A percentile compares a stretch with the other conserved stretches of the same genome.
Evolutionary conservation across 2,888 invertebrate species (phyloP).

Genomic region (Xestoiulus laeticollis): DNA sequence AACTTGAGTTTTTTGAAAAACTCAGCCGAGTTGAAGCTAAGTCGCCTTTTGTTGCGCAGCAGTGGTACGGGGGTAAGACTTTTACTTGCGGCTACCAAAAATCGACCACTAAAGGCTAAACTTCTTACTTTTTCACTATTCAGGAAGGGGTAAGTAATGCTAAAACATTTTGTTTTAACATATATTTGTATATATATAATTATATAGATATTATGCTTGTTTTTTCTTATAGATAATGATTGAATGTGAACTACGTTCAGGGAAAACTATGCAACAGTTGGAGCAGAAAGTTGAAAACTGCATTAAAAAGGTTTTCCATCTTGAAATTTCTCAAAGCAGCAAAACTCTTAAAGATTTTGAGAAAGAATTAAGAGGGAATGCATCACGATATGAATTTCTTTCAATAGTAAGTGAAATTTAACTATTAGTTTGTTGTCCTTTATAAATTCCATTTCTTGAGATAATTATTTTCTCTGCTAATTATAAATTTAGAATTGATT

Average conservation of each 20-base stretch:
- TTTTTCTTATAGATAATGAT: background rate
- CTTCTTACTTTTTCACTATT: background rate
- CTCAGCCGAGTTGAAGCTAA: too few relatives aligned
- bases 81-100: background rate
- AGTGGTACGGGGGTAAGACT: too few relatives aligned
- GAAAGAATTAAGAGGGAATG: background rate
- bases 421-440: background rate
- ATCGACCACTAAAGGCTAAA: background rate
- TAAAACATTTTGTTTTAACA: background rate
- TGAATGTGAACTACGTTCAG: background rate
- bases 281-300: background rate
- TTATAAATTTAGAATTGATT: background rate
- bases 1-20: too few relatives aligned
- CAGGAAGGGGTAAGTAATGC: background rate
- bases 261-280: background rate
- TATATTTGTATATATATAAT: background rate
- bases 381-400: background rate
- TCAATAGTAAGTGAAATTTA: background rate
- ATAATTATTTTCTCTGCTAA: background rate
- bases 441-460: background rate
- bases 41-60: too few relatives aligned
- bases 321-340: background rate
- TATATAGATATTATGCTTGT: background rate
- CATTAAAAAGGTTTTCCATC: background rate
- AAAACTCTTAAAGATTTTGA: background rate